Conservation (phyloP, 2,888 invertebrate genomes). For the Heteromyza rotundicornis region DNA sequence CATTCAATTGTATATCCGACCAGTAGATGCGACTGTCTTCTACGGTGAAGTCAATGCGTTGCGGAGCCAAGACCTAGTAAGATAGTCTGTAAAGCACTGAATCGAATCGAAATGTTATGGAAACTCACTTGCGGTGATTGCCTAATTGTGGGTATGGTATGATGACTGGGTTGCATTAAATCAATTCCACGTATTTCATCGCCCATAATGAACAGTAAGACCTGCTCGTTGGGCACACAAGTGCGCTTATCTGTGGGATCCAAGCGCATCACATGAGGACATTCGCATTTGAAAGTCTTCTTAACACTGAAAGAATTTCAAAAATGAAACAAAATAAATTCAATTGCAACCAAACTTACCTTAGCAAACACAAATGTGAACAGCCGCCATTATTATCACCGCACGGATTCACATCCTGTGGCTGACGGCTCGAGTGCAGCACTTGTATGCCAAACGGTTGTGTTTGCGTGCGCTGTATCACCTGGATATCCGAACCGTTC, state of each 20-base stretch:
- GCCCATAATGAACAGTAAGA: constrained; percentile 76
- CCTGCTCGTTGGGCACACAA: constrained; percentile 75
- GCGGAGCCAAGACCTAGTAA: constrained; percentile 71
- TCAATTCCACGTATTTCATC: constrained; percentile 86
- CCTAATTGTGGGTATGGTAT: constrained; percentile 82
- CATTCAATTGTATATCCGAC: constrained; percentile 77
- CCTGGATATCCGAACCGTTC: constrained; percentile 78
- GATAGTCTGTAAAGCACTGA: neutral
- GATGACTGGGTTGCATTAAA: constrained; percentile 74
- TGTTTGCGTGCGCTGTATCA: constrained; percentile 81
- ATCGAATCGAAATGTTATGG: neutral
- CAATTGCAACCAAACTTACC: constrained; percentile 34
- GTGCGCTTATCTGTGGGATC: constrained; percentile 67
- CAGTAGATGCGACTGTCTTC: constrained; percentile 75
- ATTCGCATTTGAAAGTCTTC: constrained; percentile 74
- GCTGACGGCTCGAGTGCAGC: constrained; percentile 78
- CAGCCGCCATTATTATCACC: constrained; percentile 75
- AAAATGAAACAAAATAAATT: no score
- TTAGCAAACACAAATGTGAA: constrained; percentile 81
- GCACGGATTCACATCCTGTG: constrained; percentile 71
- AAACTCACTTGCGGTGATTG: constrained; percentile 56
- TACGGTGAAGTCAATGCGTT: constrained; percentile 74
- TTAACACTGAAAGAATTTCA: constrained; percentile 67
- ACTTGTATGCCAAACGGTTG: constrained; percentile 93
- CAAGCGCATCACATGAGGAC: constrained; percentile 86